Evolutionary conservation across 2,797 vertebrate genomes (phyloP), one percentile per base, ranked within the genome.

Genomic region (Limosa lapponica): DNA sequence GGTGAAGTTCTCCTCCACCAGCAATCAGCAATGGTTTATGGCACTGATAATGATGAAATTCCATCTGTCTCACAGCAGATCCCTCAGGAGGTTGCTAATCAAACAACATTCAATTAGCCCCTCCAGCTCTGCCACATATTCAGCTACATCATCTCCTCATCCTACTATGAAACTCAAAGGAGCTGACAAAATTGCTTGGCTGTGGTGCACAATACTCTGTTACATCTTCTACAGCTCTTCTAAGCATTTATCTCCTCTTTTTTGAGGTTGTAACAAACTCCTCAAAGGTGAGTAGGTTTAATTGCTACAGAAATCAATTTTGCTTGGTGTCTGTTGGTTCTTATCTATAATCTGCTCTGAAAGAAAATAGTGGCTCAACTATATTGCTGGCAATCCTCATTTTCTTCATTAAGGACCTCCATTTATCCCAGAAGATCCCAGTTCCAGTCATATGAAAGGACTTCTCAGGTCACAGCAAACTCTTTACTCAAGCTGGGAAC

Each of bases 61-160:
- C 94, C 96, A 96, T 97, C 95, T 96, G 95, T 96, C 95, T 96
- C 94, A 78, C 89, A 94, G 95, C 89, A 96, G 89, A 96, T 92
- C 91, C 91, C 95, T 94, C 92, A 96, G 95, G 95, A 96, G 91
- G 69, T 0, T 96, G 85, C 89, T 96, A 94, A 96, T 96, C 92
- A 96, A 97, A 91, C 91, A 97, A 91, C 95, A 92, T 96, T 96
- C 91, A 95, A 96, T 97, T 95, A 96, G 87, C 27, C 95, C 89
- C 87, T 96, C 95, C 71, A 96, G 95, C 95, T 96, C 82, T 83
- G 72, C 91, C 90, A 94, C 92, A 54, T 87, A 93, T 69, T 92
- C 91, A 74, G 72, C 89, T 89, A 81, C 69, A 95, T 92, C 95
- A 81, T 90, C 91, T 96, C 79, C 87, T 90, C 75, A 79, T 86